Conservation (phyloP, 1,140 invertebrate species). For the Hyphantria cunea region DNA sequence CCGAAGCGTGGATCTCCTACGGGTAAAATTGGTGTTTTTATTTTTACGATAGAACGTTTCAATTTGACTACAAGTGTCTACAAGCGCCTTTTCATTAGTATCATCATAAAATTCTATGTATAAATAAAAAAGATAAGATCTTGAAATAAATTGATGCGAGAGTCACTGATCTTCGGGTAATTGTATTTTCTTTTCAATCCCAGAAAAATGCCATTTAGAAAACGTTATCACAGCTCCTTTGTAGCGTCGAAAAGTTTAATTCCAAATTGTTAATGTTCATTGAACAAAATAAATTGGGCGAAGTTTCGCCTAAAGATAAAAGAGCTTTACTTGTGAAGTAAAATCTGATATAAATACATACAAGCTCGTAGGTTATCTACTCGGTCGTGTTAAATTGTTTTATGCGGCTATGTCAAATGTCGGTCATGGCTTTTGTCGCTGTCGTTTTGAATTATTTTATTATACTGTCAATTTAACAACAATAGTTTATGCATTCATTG, state of each 20-base stretch:
- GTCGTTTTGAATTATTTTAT: no score
- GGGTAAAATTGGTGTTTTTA: no score
- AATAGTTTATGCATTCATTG: no score
- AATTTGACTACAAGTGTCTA: no score
- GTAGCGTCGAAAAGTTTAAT: conserved; percentile 37
- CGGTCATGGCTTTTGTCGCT: not conserved
- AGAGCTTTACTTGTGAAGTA: conserved; percentile 31
- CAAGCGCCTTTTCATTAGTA: not conserved
- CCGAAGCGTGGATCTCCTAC: no score
- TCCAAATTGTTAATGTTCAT: conserved; percentile 41
- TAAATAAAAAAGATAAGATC: conserved; percentile 17
- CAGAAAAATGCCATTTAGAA: conserved; percentile 28
- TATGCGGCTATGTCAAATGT: not conserved
- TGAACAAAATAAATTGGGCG: conserved; percentile 40
- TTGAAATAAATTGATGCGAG: conserved; percentile 26
- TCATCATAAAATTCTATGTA: conserved; percentile 3
- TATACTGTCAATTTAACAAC: no score
- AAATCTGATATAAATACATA: conserved; percentile 18
- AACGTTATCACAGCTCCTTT: conserved; percentile 31
- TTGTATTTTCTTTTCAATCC: conserved; percentile 29
- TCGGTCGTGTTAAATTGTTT: conserved; percentile 5
- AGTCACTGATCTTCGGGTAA: conserved; percentile 26
- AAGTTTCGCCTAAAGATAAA: conserved; percentile 36
- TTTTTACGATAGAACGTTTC: no score
- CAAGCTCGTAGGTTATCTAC: not conserved